Evolutionary conservation across 2,888 invertebrate genomes (phyloP).

Genomic region (Agapostemon virescens): DNA sequence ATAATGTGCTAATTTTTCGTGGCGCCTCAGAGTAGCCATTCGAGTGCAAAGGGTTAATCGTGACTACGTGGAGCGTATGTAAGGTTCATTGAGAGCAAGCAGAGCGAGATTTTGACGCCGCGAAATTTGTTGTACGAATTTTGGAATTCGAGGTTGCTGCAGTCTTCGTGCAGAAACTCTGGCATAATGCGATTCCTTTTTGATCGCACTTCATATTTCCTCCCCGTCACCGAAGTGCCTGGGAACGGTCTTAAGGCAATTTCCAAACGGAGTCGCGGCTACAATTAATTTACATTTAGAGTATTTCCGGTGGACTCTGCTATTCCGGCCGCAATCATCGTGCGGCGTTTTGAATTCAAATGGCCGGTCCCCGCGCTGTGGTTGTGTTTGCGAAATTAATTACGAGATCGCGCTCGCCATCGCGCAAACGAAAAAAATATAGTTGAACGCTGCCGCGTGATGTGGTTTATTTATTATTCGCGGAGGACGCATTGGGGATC

Average conservation of each 20-base stretch:
- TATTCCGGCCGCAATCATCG: conserved; percentile 22
- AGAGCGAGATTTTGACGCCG: too few species aligned
- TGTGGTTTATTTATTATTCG: conserved; percentile 53
- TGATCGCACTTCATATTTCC: background rate
- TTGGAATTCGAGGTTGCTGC: too few species aligned
- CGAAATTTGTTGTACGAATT: too few species aligned
- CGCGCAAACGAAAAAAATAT: conserved; percentile 37
- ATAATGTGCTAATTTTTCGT: too few species aligned
- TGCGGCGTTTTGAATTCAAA: conserved; percentile 38
- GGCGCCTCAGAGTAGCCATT: too few species aligned
- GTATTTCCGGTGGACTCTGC: conserved; percentile 46
- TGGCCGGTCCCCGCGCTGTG: conserved; percentile 1
- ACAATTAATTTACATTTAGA: conserved; percentile 60
- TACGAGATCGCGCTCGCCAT: conserved; percentile 45
- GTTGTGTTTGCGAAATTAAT: conserved; percentile 56
- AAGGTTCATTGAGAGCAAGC: too few species aligned
- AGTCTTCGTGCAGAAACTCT: too few species aligned
- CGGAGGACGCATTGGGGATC: background rate
- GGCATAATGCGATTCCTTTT: too few species aligned
- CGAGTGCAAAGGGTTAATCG: too few species aligned
- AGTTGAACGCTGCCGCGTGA: conserved; percentile 24
- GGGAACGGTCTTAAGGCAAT: conserved; percentile 32
- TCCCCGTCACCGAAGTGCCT: conserved; percentile 7
- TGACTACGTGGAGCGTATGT: too few species aligned
- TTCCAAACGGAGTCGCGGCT: conserved; percentile 34